Conservation (phyloP, 2,888 invertebrate species). For the Chrysolina haemoptera region DNA sequence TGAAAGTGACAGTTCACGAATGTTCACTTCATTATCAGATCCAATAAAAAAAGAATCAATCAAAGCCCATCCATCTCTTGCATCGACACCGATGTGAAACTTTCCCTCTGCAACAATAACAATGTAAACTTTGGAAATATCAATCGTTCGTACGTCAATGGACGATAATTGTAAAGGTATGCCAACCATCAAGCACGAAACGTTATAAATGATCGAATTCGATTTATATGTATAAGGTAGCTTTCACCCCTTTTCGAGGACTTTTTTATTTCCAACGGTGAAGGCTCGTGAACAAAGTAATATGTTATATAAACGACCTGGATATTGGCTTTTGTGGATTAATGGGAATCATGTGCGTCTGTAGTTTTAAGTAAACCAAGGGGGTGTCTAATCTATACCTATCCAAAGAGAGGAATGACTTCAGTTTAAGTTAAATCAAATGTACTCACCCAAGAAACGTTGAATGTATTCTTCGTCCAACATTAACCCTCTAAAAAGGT, state of each 20-base stretch:
- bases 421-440: neutral
- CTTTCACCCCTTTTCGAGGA: slow-evolving; percentile 18
- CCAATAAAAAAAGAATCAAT: slow-evolving; percentile 31
- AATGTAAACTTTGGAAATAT: slow-evolving; percentile 30
- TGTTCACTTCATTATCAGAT: slow-evolving; percentile 27
- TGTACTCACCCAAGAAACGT: neutral
- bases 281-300: slow-evolving; percentile 4
- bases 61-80: slow-evolving; percentile 26
- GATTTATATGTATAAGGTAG: slow-evolving; percentile 29
- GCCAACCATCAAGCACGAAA: neutral
- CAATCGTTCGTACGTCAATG: slow-evolving; percentile 22
- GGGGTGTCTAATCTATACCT: neutral
- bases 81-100: slow-evolving; percentile 21
- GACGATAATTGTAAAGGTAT: slow-evolving; percentile 21
- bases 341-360: slow-evolving; percentile 8
- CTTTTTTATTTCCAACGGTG: slow-evolving; percentile 15
- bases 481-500: no score
- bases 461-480: no score
- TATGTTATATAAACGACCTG: slow-evolving; percentile 18
- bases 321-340: slow-evolving; percentile 9
- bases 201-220: slow-evolving; percentile 16
- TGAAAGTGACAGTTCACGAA: slow-evolving; percentile 34
- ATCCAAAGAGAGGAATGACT: neutral
- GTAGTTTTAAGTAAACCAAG: neutral
- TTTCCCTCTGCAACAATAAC: slow-evolving; percentile 27